Base-by-base conservation (phyloP, 2,888 invertebrate species). In the Cephus spinipes region DNA sequence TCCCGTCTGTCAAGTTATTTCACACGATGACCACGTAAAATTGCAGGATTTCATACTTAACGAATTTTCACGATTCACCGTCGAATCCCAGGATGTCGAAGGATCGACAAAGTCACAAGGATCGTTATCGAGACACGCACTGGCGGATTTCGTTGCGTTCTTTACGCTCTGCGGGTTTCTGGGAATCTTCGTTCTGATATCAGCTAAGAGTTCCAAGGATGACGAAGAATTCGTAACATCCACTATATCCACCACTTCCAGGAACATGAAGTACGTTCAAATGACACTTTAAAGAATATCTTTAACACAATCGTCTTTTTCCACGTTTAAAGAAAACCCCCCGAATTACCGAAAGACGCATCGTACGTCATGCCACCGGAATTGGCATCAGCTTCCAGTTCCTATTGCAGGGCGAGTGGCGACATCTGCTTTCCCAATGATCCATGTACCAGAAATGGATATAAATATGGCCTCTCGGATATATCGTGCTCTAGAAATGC, bases 91-190 rank as follows among this genome's bases (percentile, higher is more conserved):
- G 69, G 79, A 81, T 3, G n/a, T 77, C 31, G 80, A 81, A 76
- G 69, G 73, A 6, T n/a, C 77, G n/a, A 77, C 31, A 73, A 69
- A 73, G n/a, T 82, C 76, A 12, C 34, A 75, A 11, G 75, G 78
- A 35, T 69, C 80, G 15, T 80, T 82, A 55, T 77, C 84, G 11
- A 83, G 78, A 71, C 78, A 81, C 30, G 76, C 81, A 6, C 68
- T 83, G 30, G 82, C 83, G 9, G 88, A 89, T 32, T 74, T 89
- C 15, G 33, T 86, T 0, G 85, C 86, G 0, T 83, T 88, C 15
- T 80, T 83, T 9, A 69, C 81, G 6, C 81, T 89, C 35, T 85
- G 86, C 30, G 79, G 82, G 0, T 75, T 87, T 6, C 77, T 89
- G 12, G 82, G 86, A 15, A 73, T 83, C 3, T 79, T 89, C 36